Conservation (phyloP, 2,113 vertebrate genomes). For the Sminthopsis crassicaudata region DNA sequence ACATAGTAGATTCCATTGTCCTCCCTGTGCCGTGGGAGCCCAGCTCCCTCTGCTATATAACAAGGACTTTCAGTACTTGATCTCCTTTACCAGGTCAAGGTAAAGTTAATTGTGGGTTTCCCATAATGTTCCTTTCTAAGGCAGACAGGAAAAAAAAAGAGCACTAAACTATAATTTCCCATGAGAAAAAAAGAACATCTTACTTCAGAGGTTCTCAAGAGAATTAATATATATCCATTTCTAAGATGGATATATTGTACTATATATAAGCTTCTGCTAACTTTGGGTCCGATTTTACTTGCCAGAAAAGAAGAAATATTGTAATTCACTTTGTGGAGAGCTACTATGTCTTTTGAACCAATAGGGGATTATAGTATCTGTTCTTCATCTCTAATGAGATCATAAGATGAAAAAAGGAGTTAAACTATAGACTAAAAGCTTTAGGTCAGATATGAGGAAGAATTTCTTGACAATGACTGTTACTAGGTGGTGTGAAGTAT, state of each 20-base stretch:
- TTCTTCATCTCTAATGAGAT: constrained; percentile 11
- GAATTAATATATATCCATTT: background rate
- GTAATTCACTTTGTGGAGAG: background rate
- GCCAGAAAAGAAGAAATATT: constrained; percentile 39
- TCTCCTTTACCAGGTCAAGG: constrained; percentile 52
- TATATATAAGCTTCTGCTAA: background rate
- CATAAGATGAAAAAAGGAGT: background rate
- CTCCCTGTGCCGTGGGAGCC: constrained; percentile 60
- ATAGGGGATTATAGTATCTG: background rate
- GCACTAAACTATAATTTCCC: constrained; percentile 38
- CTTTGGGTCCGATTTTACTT: constrained; percentile 14
- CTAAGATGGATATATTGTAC: background rate
- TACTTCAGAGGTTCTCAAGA: constrained; percentile 39
- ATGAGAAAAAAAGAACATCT: constrained; percentile 38
- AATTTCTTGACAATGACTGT: background rate
- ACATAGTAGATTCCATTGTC: constrained; percentile 65
- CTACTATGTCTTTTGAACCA: background rate
- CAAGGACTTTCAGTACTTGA: constrained; percentile 55
- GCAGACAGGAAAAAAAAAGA: constrained; percentile 40
- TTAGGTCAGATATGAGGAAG: constrained; percentile 17
- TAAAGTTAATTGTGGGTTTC: constrained; percentile 55
- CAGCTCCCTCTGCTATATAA: constrained; percentile 53
- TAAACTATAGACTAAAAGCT: background rate
- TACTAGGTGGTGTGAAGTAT: background rate
- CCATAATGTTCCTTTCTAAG: background rate